Evolutionary conservation across 1,140 invertebrate species (phyloP), one percentile per base, ranked within the genome.

Genomic region (Bombus terrestris): DNA sequence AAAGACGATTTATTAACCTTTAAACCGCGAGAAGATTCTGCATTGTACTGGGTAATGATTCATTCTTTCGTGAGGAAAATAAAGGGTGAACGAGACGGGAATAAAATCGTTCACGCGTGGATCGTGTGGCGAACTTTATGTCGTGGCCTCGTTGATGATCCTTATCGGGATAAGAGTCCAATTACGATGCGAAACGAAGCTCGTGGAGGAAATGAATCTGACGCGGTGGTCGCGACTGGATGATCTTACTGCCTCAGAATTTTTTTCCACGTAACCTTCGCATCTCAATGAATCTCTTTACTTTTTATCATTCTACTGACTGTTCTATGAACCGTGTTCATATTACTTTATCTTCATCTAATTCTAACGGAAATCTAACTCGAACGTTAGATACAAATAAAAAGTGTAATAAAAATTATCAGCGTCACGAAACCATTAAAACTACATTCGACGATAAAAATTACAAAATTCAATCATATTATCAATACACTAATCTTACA

Each of bases 81-180:
- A 53, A 57, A 81, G 79, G 73, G 84, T 47, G 80, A 81, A 77
- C 80, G 53, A 41, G 41, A 28, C 37, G 86, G 32, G 66, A 82
- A 86, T 77, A 73, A 88, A 88, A 82, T 28, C 78, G 15, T 3
- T 68, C 35, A 25, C 72, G 13, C 47, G 43, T 57, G 37, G 18
- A 68, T 68, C 32, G 25, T 32, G 28, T 57, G 37, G 28, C 4
- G 59, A 62, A 12, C 12, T 62, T 85, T 80, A 66, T 68, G 59
- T 43, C 35, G 62, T 74, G 37, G 47, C 43, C 82, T 59, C 66
- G 73, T 66, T 86, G 83, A 86, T 75, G 83, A 88, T 89, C 68
- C 79, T 68, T 85, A 73, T 89, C 86, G 74, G 83, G 74, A 81
- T 88, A 85, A 88, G 81, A 88, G 79, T 82, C 83, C 86, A 89